Base-by-base conservation (phyloP, 2,113 vertebrate genomes). In the Nycticryphes semicollaris region DNA sequence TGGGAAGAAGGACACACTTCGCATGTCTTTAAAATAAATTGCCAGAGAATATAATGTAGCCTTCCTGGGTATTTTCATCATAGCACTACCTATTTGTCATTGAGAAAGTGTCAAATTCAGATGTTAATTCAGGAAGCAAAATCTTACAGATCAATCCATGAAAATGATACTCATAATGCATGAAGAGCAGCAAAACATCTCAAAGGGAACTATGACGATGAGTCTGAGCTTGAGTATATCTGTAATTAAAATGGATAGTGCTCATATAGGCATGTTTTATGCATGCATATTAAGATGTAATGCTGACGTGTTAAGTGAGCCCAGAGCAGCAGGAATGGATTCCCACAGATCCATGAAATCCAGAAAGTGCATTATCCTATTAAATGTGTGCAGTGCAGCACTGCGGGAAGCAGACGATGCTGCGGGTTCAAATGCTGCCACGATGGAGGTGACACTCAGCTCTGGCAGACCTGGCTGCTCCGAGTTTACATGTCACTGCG, bases 1-100 rank as follows among this genome's bases (percentile, higher is more conserved):
- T 96, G 48, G 91, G 53, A 98, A 97, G 96, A 97, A 97, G 96
- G 97, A 97, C 96, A 97, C 64, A 96, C 89, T 98, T 97, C 97
- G 95, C 68, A 89, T 47, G 93, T 53, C 90, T 96, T 93, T 90
- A 90, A 96, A 98, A 98, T 89, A 97, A 97, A 98, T 96, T 97
- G 88, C 53, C 47, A 84, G 66, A 84, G 83, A 96, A 82, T n/a
- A 37, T 81, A 95, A 92, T 84, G 66, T 43, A 85, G 79, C 84
- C 86, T 74, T 78, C n/a, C 74, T 48, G 45, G 74, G 89, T 80
- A 75, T 70, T 95, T 96, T 74, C 73, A 94, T 94, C 82, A 93
- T 6, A 93, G 76, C 85, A 53, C 48, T 74, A 84, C 56, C 69
- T 88, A 90, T 94, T 94, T 90, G 72, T 97, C 97, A 97, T 62